A percentile compares a stretch with the other conserved stretches of the same genome.
These are phyloP conservation scores for Cyclina sinensis DNA, from an alignment of 1,140 invertebrate species.

Conservation along the genomic window DNA sequence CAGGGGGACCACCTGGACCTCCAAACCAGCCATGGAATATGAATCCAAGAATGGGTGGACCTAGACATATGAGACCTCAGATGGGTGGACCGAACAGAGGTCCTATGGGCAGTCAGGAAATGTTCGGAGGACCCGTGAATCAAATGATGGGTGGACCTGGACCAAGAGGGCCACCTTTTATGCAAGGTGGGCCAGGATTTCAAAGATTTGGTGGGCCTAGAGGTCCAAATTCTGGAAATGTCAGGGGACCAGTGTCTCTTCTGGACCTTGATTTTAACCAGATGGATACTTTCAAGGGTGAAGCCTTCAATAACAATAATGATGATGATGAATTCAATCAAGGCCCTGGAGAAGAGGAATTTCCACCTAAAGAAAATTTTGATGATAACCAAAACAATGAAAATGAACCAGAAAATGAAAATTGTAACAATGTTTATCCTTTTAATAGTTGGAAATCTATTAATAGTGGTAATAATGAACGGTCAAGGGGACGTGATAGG, in stretches of 20 bases:
- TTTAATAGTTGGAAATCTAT: conserved; percentile 50
- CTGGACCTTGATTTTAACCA: conserved; percentile 65
- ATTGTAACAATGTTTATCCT: conserved; percentile 6
- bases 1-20: conserved; percentile 52
- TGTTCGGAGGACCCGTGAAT: conserved; percentile 61
- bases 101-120: conserved; percentile 12
- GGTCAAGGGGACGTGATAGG: conserved; percentile 26
- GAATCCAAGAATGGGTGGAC: conserved; percentile 25
- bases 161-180: conserved; percentile 53
- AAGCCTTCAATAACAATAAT: conserved; percentile 47
- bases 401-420: conserved; percentile 17
- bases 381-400: conserved; percentile 3
- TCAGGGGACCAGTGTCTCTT: conserved; percentile 61
- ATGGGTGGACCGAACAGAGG: conserved; percentile 36
- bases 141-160: conserved; percentile 63
- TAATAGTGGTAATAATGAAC: conserved; percentile 39
- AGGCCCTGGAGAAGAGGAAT: background rate
- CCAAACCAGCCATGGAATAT: conserved; percentile 12
- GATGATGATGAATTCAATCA: conserved; percentile 20
- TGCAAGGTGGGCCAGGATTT: conserved; percentile 23
- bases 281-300: conserved; percentile 62
- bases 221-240: conserved; percentile 39
- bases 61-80: conserved; percentile 16
- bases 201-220: conserved; percentile 53
- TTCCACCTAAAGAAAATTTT: background rate